A percentile compares a stretch with the other conserved stretches of the same genome.
phyloP scores from a whole-genome alignment of 1,140 invertebrate species.

The Solen grandis region DNA sequence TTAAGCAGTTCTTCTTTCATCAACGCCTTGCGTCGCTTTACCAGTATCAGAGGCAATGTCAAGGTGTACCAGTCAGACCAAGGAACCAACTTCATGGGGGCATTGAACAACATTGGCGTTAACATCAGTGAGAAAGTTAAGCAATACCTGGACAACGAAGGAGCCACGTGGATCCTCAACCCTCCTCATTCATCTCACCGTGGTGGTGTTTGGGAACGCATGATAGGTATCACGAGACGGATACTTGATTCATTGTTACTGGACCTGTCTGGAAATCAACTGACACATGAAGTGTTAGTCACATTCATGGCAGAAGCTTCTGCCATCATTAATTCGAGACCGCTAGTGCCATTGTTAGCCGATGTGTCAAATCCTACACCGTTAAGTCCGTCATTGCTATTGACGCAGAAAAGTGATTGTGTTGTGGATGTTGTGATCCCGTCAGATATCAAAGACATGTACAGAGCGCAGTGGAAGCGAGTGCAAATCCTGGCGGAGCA shows the following conservation, averaged over 20 bases:
- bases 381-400: conserved; percentile 11
- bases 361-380: conserved; percentile 1
- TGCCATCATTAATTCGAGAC: conserved; percentile 14
- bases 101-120: neutral
- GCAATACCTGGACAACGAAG: neutral
- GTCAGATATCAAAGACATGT: conserved; percentile 46
- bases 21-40: conserved; percentile 50
- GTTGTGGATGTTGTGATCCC: too few species aligned
- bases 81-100: conserved; percentile 62
- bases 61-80: conserved; percentile 35
- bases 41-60: neutral
- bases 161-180: conserved; percentile 27
- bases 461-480: conserved; percentile 52
- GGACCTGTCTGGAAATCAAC: too few species aligned
- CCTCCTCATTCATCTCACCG: conserved; percentile 51
- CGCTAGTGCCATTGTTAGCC: conserved; percentile 2
- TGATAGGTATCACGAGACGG: neutral
- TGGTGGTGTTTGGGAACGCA: conserved; percentile 34
- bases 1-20: conserved; percentile 55
- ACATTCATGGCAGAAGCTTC: neutral
- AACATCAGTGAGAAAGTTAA: neutral
- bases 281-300: neutral
- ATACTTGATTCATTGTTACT: neutral
- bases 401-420: conserved; percentile 30
- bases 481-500: conserved; percentile 50